Conservation (phyloP, 2,797 vertebrate genomes). For the Potorous gilbertii region DNA sequence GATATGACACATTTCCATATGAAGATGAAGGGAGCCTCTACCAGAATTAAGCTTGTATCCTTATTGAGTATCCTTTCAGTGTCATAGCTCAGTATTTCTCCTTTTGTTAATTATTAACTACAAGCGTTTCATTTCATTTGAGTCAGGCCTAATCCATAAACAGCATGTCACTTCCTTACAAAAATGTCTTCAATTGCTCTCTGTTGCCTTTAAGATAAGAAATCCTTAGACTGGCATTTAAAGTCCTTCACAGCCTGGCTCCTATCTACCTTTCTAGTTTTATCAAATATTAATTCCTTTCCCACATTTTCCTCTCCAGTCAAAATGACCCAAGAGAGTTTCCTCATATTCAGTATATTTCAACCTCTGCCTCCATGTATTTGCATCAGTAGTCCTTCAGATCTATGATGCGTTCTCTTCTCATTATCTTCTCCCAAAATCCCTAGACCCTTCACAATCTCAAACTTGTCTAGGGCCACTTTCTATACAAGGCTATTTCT, state of each 20-base stretch:
- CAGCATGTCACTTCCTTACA: background rate
- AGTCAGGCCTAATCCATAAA: background rate
- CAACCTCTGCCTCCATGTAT: background rate
- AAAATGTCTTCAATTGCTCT: background rate
- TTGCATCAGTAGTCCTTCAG: background rate
- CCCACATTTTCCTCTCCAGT: background rate
- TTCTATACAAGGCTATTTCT: background rate
- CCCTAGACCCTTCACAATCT: background rate
- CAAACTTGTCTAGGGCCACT: background rate
- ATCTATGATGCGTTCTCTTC: background rate
- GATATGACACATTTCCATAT: background rate
- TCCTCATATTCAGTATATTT: background rate
- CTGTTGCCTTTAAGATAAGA: background rate
- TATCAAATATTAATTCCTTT: background rate
- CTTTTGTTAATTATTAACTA: background rate
- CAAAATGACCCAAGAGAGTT: background rate
- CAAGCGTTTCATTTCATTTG: background rate
- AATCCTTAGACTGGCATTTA: background rate
- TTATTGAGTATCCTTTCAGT: background rate
- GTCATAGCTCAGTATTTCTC: background rate
- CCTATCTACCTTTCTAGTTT: background rate
- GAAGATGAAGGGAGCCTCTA: background rate
- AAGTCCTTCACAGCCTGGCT: background rate
- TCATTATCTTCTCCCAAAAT: background rate
- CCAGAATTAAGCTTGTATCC: background rate